Evolutionary conservation across 2,888 invertebrate species (phyloP), one percentile per base, ranked within the genome.

Genomic region (Cacoxenus indagator): DNA sequence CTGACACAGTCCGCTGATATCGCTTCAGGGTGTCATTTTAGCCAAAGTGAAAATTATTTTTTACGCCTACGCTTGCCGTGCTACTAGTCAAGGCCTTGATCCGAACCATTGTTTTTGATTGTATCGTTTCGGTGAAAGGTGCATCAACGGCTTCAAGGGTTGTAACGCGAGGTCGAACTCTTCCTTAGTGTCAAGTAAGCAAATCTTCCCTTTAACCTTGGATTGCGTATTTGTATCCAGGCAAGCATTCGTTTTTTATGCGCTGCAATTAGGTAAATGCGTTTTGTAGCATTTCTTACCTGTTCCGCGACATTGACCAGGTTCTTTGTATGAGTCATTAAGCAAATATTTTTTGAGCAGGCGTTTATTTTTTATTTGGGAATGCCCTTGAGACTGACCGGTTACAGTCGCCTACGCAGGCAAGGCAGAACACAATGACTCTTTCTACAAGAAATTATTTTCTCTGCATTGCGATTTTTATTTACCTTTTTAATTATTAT

Each of bases 91-190:
- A 51, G 51, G 51, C 11, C 51, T 22, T 17, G n/a, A 4, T n/a
- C 48, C 48, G 22, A 48, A 9, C 6, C 17, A 9, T 8, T 45
- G 62, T 22, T 45, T 6, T 5, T 59, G 26, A 59, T 62, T 43
- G 43, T 45, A 11, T 43, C 26, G 45, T n/a, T 43, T 22, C 11
- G 45, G 5, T 37, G 61, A 62, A 62, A 62, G 43, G 61, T 62
- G 61, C 61, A 62, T 62, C 22, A 19, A 22, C 45, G 19, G 11
- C 8, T 19, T 29, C 22, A 65, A 57, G 65, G 65, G 57, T 65
- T 65, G 17, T 37, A 57, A 43, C 17, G 45, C 9, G 57, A 45
- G 24, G 4, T 9, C 29, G 14, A 17, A 1, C 6, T 48, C n/a
- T 29, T 17, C 24, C 46, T 64, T 19, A 48, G 48, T n/a, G 64